Conservation (phyloP, 2,113 vertebrate species). For the Perca fluviatilis region DNA sequence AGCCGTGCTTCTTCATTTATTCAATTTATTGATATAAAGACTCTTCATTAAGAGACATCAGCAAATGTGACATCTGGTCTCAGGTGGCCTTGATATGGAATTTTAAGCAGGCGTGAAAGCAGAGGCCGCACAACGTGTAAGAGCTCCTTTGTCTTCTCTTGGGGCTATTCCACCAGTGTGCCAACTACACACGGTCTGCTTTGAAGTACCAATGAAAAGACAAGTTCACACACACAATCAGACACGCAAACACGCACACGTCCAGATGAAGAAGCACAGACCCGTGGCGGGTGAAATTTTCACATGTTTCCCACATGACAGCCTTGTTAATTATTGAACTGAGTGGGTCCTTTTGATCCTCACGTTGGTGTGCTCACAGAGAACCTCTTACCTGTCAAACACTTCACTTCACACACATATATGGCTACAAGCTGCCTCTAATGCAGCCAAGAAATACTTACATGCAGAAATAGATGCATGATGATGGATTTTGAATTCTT, state of each 20-base stretch:
- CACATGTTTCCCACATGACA: constrained; percentile 60
- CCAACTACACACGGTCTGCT: constrained; percentile 45
- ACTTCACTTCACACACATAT: constrained; percentile 65
- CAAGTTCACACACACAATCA: not conserved
- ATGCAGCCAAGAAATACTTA: not conserved
- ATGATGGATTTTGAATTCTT: not conserved
- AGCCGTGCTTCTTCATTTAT: constrained; percentile 77
- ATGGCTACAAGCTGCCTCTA: constrained; percentile 19
- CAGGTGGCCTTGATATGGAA: constrained; percentile 72
- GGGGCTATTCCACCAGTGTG: constrained; percentile 57
- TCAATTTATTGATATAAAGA: constrained; percentile 82
- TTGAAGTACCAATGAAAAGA: constrained; percentile 53
- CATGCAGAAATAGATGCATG: not conserved
- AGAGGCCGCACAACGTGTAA: constrained; percentile 51
- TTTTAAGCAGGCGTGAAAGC: constrained; percentile 62
- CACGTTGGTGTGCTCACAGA: constrained; percentile 55
- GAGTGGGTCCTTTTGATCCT: constrained; percentile 73
- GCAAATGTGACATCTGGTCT: constrained; percentile 74
- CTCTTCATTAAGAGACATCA: constrained; percentile 77
- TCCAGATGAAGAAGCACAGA: constrained; percentile 6
- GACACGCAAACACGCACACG: constrained; percentile 20
- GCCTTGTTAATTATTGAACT: constrained; percentile 79
- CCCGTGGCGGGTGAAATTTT: constrained; percentile 63
- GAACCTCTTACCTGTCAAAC: constrained; percentile 73
- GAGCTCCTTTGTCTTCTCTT: constrained; percentile 60